Conservation (phyloP, 2,113 vertebrate species). For the Phaetusa simplex region DNA sequence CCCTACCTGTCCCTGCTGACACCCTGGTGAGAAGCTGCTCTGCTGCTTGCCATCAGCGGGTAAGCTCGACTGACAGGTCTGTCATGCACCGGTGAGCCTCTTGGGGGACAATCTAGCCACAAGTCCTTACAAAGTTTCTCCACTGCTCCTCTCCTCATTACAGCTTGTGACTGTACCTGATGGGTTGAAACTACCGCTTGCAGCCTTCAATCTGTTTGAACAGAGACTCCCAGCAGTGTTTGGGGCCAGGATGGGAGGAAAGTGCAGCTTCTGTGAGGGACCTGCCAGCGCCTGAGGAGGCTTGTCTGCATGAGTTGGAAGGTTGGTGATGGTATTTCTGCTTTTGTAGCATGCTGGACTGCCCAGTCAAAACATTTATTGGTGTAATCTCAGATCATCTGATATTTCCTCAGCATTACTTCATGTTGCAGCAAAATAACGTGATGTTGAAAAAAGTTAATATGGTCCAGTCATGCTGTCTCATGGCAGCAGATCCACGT, state of each 20-base stretch:
- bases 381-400: background rate
- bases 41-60: background rate
- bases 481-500: background rate
- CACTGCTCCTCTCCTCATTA: background rate
- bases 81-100: rapidly evolving
- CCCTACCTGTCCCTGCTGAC: background rate
- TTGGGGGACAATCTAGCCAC: background rate
- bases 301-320: background rate
- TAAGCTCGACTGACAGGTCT: background rate
- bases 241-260: background rate
- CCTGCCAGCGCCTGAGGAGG: background rate
- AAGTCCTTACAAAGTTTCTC: background rate
- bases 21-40: background rate
- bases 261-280: background rate
- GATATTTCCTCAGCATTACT: background rate
- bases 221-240: background rate
- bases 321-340: background rate
- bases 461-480: background rate
- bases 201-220: background rate
- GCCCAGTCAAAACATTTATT: background rate
- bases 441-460: background rate
- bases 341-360: background rate
- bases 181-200: background rate
- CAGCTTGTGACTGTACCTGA: background rate
- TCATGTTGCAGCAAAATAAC: background rate